Evolutionary conservation across 2,888 invertebrate species (phyloP), one percentile per base, ranked within the genome.

Genomic region (Troilus luridus): DNA sequence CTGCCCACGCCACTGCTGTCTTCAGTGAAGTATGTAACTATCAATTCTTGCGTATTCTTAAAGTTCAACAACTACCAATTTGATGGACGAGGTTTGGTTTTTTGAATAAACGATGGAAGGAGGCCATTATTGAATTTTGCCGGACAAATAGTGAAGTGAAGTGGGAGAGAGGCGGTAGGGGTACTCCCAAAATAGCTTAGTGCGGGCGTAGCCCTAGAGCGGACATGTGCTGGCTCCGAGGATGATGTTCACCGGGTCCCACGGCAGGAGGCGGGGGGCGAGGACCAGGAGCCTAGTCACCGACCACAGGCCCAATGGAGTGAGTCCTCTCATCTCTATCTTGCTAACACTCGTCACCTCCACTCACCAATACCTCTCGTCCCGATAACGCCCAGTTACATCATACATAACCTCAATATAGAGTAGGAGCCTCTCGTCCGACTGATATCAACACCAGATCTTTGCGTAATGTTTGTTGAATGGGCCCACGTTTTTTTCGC

Each of bases 221-320:
- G 64, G 60, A 64, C 89, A 85, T 89, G 89, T 89, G 41, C 21
- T 41, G 59, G 54, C 64, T 27, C n/a, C 41, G 64, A 89, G 62
- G 89, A 89, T 89, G 89, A 89, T 89, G 89, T 89, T 89, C 89
- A 89, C 89, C 21, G 89, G 89, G 41, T 89, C 89, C 60, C 89
- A 89, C 54, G 89, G 89, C 64, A 60, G 89, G 54, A 19, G 89
- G n/a, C 62, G 89, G 27, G 89, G 89, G 19, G 54, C 60, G 6
- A 62, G 54, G 62, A 21, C 89, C 9, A 64, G 64, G 21, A 54
- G 60, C 62, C 64, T 64, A 54, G 60, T 64, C 41, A 54, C n/a
- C 64, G 89, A 89, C 54, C 89, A 67, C 14, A 27, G 67, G 54
- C 1, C 89, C 41, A 89, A 89, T n/a, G 89, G 89, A 19, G 89